phyloP scores from a whole-genome alignment of 2,797 vertebrate species.

The Notolepis coatsorum region DNA sequence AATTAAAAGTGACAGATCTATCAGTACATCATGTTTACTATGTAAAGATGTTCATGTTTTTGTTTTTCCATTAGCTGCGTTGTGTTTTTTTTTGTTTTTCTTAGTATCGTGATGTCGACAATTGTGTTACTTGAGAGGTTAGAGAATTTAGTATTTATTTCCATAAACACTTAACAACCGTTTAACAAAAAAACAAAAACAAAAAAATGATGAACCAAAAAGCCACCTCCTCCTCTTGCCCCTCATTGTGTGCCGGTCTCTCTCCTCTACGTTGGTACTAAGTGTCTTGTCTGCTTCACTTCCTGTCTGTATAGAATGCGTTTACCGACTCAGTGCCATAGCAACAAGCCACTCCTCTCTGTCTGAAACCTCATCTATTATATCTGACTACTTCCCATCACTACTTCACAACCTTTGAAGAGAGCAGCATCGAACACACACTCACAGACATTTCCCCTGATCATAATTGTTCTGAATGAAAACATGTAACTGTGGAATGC shows the following conservation, averaged over 20 bases:
- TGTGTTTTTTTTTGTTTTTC: conserved; percentile 39
- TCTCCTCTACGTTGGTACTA: conserved; percentile 12
- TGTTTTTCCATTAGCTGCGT: conserved; percentile 35
- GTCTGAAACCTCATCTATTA: conserved; percentile 3
- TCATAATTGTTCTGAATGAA: conserved; percentile 14
- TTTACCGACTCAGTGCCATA: conserved; percentile 49
- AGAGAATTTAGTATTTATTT: conserved; percentile 78
- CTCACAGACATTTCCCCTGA: conserved; percentile 25
- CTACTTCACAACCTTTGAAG: not conserved
- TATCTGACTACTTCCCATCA: not conserved
- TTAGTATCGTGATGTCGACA: conserved; percentile 64
- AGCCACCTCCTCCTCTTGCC: conserved; percentile 58
- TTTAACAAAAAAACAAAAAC: conserved; percentile 63
- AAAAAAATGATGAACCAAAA: conserved; percentile 74
- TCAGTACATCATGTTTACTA: conserved; percentile 74
- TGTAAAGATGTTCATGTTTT: conserved; percentile 69
- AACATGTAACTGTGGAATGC: conserved; percentile 13
- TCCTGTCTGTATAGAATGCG: conserved; percentile 31
- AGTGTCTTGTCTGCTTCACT: conserved; percentile 17
- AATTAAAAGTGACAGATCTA: conserved; percentile 52
- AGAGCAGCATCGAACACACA: conserved; percentile 12
- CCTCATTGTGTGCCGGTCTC: conserved; percentile 34
- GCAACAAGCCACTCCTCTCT: conserved; percentile 26
- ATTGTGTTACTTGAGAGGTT: conserved; percentile 40
- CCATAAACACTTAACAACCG: conserved; percentile 58